Evolutionary conservation across 2,888 invertebrate species (phyloP).

Genomic region (Thymelicus lineola): DNA sequence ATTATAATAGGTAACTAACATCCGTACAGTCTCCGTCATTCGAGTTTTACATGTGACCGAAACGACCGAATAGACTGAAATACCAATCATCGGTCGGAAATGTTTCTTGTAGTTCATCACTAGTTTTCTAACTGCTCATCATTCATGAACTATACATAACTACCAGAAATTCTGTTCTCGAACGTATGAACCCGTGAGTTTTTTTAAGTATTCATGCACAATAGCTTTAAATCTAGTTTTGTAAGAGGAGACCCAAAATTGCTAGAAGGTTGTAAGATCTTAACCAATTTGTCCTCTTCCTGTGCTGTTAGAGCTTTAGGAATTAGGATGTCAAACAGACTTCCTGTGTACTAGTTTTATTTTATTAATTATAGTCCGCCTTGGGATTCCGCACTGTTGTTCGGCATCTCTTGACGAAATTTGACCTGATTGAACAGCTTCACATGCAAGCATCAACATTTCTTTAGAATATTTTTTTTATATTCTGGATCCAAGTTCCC

Average conservation of each 20-base stretch:
- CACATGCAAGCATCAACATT: background rate
- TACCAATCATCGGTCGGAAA: too few relatives aligned
- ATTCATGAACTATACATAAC: too few relatives aligned
- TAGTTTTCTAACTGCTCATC: too few relatives aligned
- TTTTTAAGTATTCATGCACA: constrained; percentile 41
- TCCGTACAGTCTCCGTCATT: too few relatives aligned
- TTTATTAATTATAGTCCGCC: constrained; percentile 43
- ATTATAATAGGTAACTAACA: too few relatives aligned
- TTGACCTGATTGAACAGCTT: constrained; percentile 21
- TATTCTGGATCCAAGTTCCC: too few relatives aligned
- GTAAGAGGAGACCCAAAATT: constrained; percentile 41
- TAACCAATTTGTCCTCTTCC: constrained; percentile 22
- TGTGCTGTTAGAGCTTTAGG: background rate
- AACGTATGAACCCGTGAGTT: constrained; percentile 39
- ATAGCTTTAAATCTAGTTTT: constrained; percentile 35
- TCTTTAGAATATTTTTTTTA: too few relatives aligned
- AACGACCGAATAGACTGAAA: too few relatives aligned
- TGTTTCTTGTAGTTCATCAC: too few relatives aligned
- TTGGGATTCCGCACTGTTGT: constrained; percentile 41
- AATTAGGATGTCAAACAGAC: constrained; percentile 31
- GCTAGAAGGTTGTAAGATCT: constrained; percentile 24
- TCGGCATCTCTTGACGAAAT: constrained; percentile 40
- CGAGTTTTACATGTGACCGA: too few relatives aligned
- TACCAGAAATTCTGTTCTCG: constrained; percentile 40
- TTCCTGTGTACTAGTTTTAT: constrained; percentile 43